Base-by-base conservation (phyloP, 2,888 invertebrate genomes). In the Phyllotreta striolata region DNA sequence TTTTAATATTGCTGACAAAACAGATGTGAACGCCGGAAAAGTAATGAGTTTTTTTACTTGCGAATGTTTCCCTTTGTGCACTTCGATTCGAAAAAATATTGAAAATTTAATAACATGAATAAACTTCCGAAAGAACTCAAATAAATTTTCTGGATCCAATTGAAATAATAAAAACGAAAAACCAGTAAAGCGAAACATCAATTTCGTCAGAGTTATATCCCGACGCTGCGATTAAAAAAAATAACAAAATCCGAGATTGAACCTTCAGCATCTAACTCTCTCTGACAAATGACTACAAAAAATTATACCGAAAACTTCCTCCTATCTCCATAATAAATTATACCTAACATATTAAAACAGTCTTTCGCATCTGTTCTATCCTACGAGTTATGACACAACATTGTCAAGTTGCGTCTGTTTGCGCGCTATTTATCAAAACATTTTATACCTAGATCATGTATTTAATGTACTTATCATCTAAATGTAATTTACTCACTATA, bases 381-480 rank as follows among this genome's bases (percentile, higher is more conserved):
- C 58, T 49, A 40, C 49, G 49, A 58, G 49, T 58, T 58, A 58
- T 68, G 66, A 71, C 71, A 70, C 72, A 73, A 74, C 72, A 73
- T 72, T 76, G 72, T 75, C 74, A 72, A 70, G 66, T 70, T 70
- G 72, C 73, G 70, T 75, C 74, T 77, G 75, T 75, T 75, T 73
- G 69, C 72, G 63, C 70, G 72, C 74, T 73, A 75, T 77, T 77
- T 76, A 75, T 75, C 75, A 77, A 76, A 77, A 76, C 73, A 76
- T 76, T 76, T 74, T 74, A 71, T 74, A 68, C 71, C 66, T 69
- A 66, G 68, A 70, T 72, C 71, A 71, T 72, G 71, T 70, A 71
- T 70, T 72, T 67, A 24, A 58, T 24, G 24, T 24, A 41, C 41
- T n/a, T 41, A 24, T 24, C 24, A 24, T 24, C 24, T 24, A 24